Evolutionary conservation across 2,888 invertebrate genomes (phyloP).

Genomic region (Ormyrus labotus): DNA sequence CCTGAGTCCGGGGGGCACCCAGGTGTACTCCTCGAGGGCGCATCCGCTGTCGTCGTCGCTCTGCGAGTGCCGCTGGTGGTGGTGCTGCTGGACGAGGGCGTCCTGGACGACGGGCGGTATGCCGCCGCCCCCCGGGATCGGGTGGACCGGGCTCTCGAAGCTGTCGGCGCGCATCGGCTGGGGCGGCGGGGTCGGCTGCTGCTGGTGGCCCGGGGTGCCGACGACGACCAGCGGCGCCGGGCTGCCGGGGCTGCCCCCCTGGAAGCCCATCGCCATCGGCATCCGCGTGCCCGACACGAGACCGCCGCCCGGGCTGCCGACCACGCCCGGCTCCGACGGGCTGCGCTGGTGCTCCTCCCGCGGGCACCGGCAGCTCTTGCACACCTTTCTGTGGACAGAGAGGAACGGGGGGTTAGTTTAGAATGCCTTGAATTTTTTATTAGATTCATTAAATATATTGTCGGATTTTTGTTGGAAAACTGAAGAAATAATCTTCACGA

Average conservation of each 20-base stretch:
- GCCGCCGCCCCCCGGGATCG: conserved; percentile 63
- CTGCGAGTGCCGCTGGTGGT: conserved; percentile 90
- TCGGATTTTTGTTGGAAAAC: too few relatives aligned
- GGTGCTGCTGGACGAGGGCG: conserved; percentile 66
- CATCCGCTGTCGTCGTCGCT: conserved; percentile 99
- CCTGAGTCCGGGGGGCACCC: conserved; percentile 97
- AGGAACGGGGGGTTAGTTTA: too few relatives aligned
- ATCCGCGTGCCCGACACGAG: conserved; percentile 38
- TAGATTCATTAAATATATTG: too few relatives aligned
- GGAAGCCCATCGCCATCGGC: conserved; percentile 46
- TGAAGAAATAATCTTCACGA: too few relatives aligned
- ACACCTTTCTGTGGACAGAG: conserved; percentile 83
- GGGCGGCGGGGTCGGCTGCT: conserved; percentile 61
- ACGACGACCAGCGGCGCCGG: not conserved
- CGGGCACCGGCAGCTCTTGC: conserved; percentile 88
- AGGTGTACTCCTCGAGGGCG: conserved; percentile 97
- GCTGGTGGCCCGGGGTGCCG: conserved; percentile 5
- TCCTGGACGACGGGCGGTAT: conserved; percentile 66
- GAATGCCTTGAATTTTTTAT: too few relatives aligned
- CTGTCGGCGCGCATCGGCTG: conserved; percentile 60
- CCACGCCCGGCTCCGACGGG: conserved; percentile 68
- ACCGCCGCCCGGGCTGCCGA: conserved; percentile 71
- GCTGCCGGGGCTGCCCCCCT: conserved; percentile 13
- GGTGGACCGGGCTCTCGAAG: conserved; percentile 72
- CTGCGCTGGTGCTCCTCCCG: conserved; percentile 75